Base-by-base conservation (phyloP, 2,797 vertebrate species). In the Eidolon dupreanum region DNA sequence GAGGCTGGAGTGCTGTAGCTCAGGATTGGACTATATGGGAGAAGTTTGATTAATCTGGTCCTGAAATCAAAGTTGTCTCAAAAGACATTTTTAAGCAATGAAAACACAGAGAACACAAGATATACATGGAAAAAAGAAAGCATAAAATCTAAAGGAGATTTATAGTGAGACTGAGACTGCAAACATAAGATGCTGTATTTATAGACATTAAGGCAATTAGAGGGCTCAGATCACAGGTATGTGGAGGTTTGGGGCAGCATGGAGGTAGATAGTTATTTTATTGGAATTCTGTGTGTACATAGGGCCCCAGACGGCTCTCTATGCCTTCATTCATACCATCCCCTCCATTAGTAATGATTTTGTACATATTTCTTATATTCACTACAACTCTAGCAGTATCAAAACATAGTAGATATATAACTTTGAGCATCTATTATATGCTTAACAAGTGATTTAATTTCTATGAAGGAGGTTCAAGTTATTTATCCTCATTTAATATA, bases 381-480 rank as follows among this genome's bases (percentile, higher is more conserved):
- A 43, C 16, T 81, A 74, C 41, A 84, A 33, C 5, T 12, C 13
- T 53, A 36, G 19, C 7, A 90, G 26, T 51, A 70, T 88, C 36
- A 75, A 87, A 90, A 65, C 22, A 31, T 55, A 57, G 16, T 20
- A 31, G 10, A 74, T 66, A 12, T 61, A 0, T 71, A 28, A 57
- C 24, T 68, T 22, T 83, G 33, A 82, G 20, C 20, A 65, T 38
- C 68, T 43, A 68, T 22, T 82, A 16, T 71, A 8, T 87, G 41
- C 28, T 91, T 68, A n/a, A 77, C 15, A 92, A 38, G 46, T 88
- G 66, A 70, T 41, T 93, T 79, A 83, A 81, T 96, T 93, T 8
- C 31, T 82, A 1, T 46, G 65, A 92, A 55, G 22, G 9, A 88
- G 4, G 15, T 74, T 82, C 49, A 90, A 92, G 77, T 96, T 92